These are phyloP conservation scores for Plagodis pulveraria DNA, from an alignment of 2,888 invertebrate species.

Conservation along the genomic window DNA sequence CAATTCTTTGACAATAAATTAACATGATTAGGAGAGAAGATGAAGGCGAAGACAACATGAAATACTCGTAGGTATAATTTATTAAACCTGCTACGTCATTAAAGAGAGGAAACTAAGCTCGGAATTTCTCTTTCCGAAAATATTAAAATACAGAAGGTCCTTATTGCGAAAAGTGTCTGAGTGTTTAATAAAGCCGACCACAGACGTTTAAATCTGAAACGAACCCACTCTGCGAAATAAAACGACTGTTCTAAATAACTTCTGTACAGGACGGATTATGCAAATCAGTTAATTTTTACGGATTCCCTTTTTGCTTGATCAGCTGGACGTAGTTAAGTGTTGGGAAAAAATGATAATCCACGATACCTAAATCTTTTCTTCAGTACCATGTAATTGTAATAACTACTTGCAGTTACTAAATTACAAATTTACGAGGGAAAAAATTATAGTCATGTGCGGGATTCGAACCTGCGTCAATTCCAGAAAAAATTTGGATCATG, in stretches of 20 bases:
- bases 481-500: too few relatives aligned
- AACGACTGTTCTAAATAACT: constrained; percentile 15
- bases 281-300: constrained; percentile 25
- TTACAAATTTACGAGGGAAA: too few relatives aligned
- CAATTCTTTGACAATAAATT: not conserved
- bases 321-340: not conserved
- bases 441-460: too few relatives aligned
- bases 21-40: not conserved
- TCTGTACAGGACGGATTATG: constrained; percentile 28
- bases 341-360: not conserved
- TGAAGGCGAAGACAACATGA: not conserved
- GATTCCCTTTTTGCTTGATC: constrained; percentile 6
- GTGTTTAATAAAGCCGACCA: constrained; percentile 32
- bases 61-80: not conserved
- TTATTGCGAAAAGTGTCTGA: constrained; percentile 10
- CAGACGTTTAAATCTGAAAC: constrained; percentile 18
- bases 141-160: constrained; percentile 3
- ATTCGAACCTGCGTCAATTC: too few relatives aligned
- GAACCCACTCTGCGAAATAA: constrained; percentile 17
- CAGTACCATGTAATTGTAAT: too few relatives aligned
- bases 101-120: not conserved
- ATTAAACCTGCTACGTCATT: constrained; percentile 1
- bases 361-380: too few relatives aligned
- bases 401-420: too few relatives aligned
- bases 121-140: constrained; percentile 2